Percentiles rank a stretch among this genome's conserved stretches.
phyloP scores from a whole-genome alignment of 64 coral and sea anemone genomes.

The Hydrozoanthus tunicans region DNA sequence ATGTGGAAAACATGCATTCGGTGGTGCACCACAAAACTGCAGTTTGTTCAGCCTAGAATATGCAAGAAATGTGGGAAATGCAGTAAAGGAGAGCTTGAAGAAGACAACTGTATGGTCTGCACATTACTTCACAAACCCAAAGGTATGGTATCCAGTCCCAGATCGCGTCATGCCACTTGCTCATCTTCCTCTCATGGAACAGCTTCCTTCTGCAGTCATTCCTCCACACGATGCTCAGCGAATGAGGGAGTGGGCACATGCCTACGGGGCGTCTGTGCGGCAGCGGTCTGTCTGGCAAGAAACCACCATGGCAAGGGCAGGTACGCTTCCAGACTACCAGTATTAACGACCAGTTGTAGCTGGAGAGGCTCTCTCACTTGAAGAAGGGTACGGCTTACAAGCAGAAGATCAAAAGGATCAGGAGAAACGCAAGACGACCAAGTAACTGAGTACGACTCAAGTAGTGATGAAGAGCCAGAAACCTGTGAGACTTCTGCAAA shows the following conservation, averaged over 20 bases:
- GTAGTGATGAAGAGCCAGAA: conserved; percentile 43
- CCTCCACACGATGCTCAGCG: not conserved
- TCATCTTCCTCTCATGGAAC: conserved; percentile 38
- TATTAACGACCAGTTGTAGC: conserved; percentile 31
- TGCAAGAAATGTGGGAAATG: conserved; percentile 39
- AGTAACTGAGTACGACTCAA: conserved; percentile 35
- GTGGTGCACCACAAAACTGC: conserved; percentile 47
- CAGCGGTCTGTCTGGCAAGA: conserved; percentile 56
- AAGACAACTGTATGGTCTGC: conserved; percentile 31
- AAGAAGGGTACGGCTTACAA: not conserved
- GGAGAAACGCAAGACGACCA: conserved; percentile 1
- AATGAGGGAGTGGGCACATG: conserved; percentile 29
- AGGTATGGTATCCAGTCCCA: conserved; percentile 51
- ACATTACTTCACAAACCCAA: conserved; percentile 30
- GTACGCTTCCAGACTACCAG: conserved; percentile 26
- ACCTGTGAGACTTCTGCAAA: not conserved
- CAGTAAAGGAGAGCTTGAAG: conserved; percentile 46
- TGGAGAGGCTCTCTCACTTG: not conserved
- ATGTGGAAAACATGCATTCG: conserved; percentile 31
- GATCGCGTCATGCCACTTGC: conserved; percentile 11
- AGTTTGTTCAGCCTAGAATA: conserved; percentile 37
- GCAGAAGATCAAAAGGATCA: conserved; percentile 6
- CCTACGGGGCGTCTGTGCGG: conserved; percentile 40
- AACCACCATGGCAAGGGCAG: conserved; percentile 54
- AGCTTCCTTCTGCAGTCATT: not conserved